A percentile compares a stretch with the other conserved stretches of the same genome.
These are phyloP conservation scores for Hypocryptadius cinnamomeus DNA, from an alignment of 2,113 vertebrate species.

Conservation along the genomic window DNA sequence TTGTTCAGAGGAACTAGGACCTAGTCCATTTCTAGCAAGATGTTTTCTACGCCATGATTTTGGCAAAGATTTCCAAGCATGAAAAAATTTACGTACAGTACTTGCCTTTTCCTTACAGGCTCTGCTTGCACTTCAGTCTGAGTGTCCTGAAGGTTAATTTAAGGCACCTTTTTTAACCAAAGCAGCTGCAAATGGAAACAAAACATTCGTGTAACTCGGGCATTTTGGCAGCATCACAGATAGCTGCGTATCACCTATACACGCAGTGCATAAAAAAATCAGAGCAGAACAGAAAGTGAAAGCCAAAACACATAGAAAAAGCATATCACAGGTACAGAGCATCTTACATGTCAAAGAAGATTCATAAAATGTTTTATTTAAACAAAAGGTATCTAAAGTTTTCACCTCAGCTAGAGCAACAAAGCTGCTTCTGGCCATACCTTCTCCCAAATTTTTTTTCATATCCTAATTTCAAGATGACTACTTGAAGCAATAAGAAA, in stretches of 20 bases:
- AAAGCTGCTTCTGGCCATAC: background rate
- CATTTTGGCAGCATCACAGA: background rate
- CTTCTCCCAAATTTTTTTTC: background rate
- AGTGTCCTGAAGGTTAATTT: background rate
- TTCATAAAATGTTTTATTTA: background rate
- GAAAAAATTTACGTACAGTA: background rate
- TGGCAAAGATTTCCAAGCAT: background rate
- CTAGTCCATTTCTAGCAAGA: background rate
- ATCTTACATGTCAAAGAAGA: background rate
- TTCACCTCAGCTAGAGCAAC: background rate
- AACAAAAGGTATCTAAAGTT: background rate
- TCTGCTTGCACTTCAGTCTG: background rate
- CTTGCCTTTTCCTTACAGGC: background rate
- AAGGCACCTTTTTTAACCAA: background rate
- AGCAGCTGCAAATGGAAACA: background rate
- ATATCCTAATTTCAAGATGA: background rate
- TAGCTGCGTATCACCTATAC: background rate
- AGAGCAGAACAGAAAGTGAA: background rate
- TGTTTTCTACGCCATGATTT: background rate
- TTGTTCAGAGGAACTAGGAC: background rate
- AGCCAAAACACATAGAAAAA: background rate
- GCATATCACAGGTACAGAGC: fast-evolving
- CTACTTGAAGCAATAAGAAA: background rate
- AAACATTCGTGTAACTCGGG: background rate
- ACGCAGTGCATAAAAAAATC: background rate